Evolutionary conservation across 2,797 vertebrate genomes (phyloP), one percentile per base, ranked within the genome.

Genomic region (Spinibarbus caldwelli): DNA sequence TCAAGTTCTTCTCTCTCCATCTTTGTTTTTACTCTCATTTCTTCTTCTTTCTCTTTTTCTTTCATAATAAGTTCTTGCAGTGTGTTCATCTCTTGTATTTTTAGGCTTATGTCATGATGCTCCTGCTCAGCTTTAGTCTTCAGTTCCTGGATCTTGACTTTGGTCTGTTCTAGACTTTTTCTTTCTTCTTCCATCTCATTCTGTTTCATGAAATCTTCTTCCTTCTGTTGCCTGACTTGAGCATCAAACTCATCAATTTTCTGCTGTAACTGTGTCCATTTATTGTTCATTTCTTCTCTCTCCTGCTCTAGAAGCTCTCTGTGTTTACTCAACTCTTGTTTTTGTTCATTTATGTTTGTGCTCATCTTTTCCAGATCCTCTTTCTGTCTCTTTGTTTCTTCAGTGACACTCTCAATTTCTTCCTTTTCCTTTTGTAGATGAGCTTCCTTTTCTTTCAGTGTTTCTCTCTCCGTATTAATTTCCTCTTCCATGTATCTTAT

Each of bases 281-380:
- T 78, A 2, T n/a, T 36, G 4, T 82, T n/a, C 0, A 84, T 23
- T 26, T 81, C 47, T 17, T n/a, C n/a, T n/a, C n/a, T 78, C 0
- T 85, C 54, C 12, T 82, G 26, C 26, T 83, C 75, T 62, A 78
- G 62, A 38, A 47, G 31, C 1, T 54, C 19, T 68, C 41, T 76
- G 36, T 0, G 0, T 0, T 34, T 67, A 15, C 2, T 11, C 11
- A 64, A 0, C 17, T 75, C 52, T 36, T 38, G 19, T 34, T 85
- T 31, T 49, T 82, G 47, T 36, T 67, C 3, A 17, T 29, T 36
- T 68, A n/a, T 38, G 1, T 72, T 0, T 41, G 8, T 41, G 38
- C 0, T 41, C 38, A 41, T 41, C 8, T 0, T 71, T 31, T 47
- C 67, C 6, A 41, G 4, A 29, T 83, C 71, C 0, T 29, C 15